These are phyloP conservation scores for Samia ricini DNA, from an alignment of 1,140 invertebrate genomes.

Conservation along the genomic window DNA sequence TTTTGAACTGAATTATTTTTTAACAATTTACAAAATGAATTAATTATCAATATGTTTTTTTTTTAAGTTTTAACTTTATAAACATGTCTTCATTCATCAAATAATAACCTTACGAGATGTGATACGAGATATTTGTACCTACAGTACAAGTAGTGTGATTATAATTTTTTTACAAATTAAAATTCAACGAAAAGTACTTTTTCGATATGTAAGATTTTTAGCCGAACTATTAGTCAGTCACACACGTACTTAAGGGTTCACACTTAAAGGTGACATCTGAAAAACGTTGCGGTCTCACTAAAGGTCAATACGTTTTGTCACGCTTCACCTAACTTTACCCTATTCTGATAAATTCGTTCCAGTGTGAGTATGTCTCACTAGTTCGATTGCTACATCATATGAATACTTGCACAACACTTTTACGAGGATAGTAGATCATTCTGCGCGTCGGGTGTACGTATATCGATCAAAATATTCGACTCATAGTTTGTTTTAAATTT, in stretches of 20 bases:
- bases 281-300: conserved; percentile 38
- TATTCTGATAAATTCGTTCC: background rate
- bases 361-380: background rate
- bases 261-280: conserved; percentile 30
- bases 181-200: no score
- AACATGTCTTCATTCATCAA: no score
- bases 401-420: background rate
- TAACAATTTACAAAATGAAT: no score
- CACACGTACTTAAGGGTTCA: background rate
- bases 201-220: background rate
- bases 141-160: no score
- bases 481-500: no score
- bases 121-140: no score
- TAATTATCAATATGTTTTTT: no score
- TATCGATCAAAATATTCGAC: no score
- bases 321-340: conserved; percentile 23
- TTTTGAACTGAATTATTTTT: no score
- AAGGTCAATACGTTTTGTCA: conserved; percentile 43
- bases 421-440: background rate
- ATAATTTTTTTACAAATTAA: no score
- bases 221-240: conserved; percentile 2
- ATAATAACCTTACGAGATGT: no score
- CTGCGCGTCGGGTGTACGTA: background rate
- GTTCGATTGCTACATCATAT: background rate
- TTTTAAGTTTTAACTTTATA: no score